These are phyloP conservation scores for Delia radicum DNA, from an alignment of 1,140 invertebrate genomes.

Conservation along the genomic window DNA sequence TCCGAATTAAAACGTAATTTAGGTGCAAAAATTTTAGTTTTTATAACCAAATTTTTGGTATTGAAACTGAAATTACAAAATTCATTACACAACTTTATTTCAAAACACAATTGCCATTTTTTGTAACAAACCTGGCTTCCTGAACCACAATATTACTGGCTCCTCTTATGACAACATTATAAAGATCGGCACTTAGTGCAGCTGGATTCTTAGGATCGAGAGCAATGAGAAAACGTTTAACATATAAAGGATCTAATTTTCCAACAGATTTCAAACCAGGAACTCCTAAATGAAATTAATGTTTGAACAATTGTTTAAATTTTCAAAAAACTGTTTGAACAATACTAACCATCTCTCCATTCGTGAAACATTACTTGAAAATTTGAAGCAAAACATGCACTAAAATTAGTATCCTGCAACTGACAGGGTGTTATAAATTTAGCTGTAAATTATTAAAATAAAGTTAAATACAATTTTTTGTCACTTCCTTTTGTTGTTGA, in stretches of 20 bases:
- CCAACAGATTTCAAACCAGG: slow-evolving; percentile 41
- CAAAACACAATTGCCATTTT: background rate
- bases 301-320: background rate
- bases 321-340: too few species aligned
- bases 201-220: slow-evolving; percentile 32
- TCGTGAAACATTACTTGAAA: slow-evolving; percentile 54
- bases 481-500: background rate
- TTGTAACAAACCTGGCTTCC: background rate
- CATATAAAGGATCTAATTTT: slow-evolving; percentile 42
- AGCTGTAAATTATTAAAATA: slow-evolving; percentile 55
- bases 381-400: slow-evolving; percentile 64
- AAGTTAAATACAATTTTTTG: background rate
- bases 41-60: slow-evolving; percentile 29
- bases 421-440: slow-evolving; percentile 64
- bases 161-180: slow-evolving; percentile 32
- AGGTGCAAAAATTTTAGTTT: slow-evolving; percentile 64
- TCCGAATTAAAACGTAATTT: slow-evolving; percentile 67
- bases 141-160: background rate
- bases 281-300: slow-evolving; percentile 31
- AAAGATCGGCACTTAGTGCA: slow-evolving; percentile 30
- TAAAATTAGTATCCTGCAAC: slow-evolving; percentile 63
- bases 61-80: background rate
- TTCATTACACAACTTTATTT: background rate
- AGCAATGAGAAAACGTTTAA: slow-evolving; percentile 40
- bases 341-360: slow-evolving; percentile 26